Evolutionary conservation across 2,797 vertebrate species (phyloP), one percentile per base, ranked within the genome.

Genomic region (Arvicola amphibius): DNA sequence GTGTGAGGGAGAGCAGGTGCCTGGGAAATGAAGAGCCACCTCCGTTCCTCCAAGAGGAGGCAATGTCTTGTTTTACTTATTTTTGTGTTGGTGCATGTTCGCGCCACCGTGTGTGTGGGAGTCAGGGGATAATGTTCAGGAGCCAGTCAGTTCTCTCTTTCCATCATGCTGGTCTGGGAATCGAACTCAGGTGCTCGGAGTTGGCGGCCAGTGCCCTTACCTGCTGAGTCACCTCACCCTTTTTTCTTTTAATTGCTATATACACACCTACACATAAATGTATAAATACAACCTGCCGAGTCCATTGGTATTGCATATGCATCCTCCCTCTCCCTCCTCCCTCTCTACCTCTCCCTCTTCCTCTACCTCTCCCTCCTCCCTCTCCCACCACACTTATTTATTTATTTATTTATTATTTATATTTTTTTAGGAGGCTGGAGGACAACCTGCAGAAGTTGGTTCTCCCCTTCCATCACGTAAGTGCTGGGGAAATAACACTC

Each of bases 41-140:
- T 53, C 6, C 2, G 32, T 43, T 51, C 19, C 78, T 79, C n/a
- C 27, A n/a, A 9, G 71, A 90, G 25, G n/a, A 87, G 53, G 46
- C 43, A 40, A 5, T 40, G 13, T 56, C 46, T 43, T 74, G 65
- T 51, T 53, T 79, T 51, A 8, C 48, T 43, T n/a, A n/a, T 53
- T 23, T 34, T 23, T 40, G 8, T 21, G 27, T 23, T 13, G 74
- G 17, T 46, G 51, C 51, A 21, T 8, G 21, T 25, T 12, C 23
- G 1, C 1, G 0, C 25, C 65, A 71, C 46, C 19, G 2, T 0
- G 16, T 37, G 43, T 34, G 37, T 16, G 17, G 17, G 46, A 43
- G 27, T 9, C 71, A 43, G 19, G 34, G 29, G 71, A 10, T 32
- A 43, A 61, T 61, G 46, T 76, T 46, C 40, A n/a, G 84, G 67